Evolutionary conservation across 2,888 invertebrate species (phyloP).

Genomic region (Acleris literana): DNA sequence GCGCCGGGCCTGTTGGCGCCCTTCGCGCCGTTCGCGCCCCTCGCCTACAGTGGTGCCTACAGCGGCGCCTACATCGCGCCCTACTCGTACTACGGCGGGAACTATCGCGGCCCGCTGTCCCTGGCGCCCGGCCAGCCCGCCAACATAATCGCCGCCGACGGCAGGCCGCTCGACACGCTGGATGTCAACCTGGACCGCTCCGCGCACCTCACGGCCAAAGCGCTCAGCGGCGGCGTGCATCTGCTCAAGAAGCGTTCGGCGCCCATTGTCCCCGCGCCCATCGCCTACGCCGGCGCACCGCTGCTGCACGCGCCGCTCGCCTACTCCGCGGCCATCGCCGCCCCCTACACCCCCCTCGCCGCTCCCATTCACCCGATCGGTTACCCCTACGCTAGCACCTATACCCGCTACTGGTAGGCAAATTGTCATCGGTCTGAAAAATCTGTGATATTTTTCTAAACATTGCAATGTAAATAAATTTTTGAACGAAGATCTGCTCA

Average conservation of each 20-base stretch:
- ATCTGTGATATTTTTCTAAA: slow-evolving; percentile 25
- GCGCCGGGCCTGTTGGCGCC: slow-evolving; percentile 60
- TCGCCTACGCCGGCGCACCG: too few relatives aligned
- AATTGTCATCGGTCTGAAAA: neutral
- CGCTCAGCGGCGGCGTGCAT: slow-evolving; percentile 57
- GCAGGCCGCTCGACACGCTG: slow-evolving; percentile 74
- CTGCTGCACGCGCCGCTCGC: slow-evolving; percentile 37
- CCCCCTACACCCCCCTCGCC: slow-evolving; percentile 38
- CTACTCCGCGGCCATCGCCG: slow-evolving; percentile 45
- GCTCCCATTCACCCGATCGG: slow-evolving; percentile 50
- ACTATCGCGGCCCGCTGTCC: slow-evolving; percentile 72
- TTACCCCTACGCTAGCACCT: slow-evolving; percentile 55
- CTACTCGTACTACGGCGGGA: slow-evolving; percentile 47
- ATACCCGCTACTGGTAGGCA: slow-evolving; percentile 41
- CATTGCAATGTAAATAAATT: slow-evolving; percentile 30
- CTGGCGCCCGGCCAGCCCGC: slow-evolving; percentile 76
- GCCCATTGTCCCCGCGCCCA: neutral
- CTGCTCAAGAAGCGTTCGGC: slow-evolving; percentile 59
- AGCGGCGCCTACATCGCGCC: slow-evolving; percentile 52
- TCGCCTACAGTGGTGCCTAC: slow-evolving; percentile 49
- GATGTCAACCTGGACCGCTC: slow-evolving; percentile 76
- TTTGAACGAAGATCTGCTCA: slow-evolving; percentile 43
- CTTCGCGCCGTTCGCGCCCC: slow-evolving; percentile 39
- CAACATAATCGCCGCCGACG: slow-evolving; percentile 68
- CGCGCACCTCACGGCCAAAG: slow-evolving; percentile 70